A percentile compares a stretch with the other conserved stretches of the same genome.
Evolutionary conservation across 2,797 vertebrate species (phyloP).

Genomic region (Mormyrus hasselquistii): DNA sequence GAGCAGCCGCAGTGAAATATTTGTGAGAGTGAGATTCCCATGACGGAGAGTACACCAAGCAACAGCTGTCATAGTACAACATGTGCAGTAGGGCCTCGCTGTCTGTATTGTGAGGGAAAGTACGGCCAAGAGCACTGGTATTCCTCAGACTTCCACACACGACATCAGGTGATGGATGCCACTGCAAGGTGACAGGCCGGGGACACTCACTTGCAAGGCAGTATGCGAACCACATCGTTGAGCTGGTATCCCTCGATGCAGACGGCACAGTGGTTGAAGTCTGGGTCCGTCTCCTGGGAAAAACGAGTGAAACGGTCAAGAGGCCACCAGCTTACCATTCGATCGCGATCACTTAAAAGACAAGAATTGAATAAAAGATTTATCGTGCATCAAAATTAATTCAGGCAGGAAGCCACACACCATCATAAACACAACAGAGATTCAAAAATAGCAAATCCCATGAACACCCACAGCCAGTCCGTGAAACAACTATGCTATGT

Average conservation of each 20-base stretch:
- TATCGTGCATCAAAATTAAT: not conserved
- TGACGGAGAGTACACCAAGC: not conserved
- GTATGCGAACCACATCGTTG: slow-evolving; percentile 89
- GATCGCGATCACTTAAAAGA: not conserved
- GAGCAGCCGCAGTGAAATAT: not conserved
- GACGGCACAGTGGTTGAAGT: slow-evolving; percentile 95
- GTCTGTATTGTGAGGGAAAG: not conserved
- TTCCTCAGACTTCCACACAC: not conserved
- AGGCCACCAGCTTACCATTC: slow-evolving; percentile 16
- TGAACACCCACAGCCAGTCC: not conserved
- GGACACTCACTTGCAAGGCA: slow-evolving; percentile 91
- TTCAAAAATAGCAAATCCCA: not conserved
- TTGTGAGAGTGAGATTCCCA: not conserved
- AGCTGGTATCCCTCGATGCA: slow-evolving; percentile 96
- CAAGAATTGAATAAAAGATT: slow-evolving; percentile 4
- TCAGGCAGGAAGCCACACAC: not conserved
- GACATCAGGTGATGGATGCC: not conserved
- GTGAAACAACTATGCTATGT: not conserved
- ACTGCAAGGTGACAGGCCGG: not conserved
- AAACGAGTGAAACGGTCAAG: not conserved
- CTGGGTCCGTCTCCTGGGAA: slow-evolving; percentile 85
- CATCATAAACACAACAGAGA: not conserved
- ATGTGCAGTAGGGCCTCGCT: not conserved
- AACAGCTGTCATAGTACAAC: not conserved
- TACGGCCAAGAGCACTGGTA: not conserved